Evolutionary conservation across 2,797 vertebrate genomes (phyloP).

Genomic region (Tenualosa ilisha): DNA sequence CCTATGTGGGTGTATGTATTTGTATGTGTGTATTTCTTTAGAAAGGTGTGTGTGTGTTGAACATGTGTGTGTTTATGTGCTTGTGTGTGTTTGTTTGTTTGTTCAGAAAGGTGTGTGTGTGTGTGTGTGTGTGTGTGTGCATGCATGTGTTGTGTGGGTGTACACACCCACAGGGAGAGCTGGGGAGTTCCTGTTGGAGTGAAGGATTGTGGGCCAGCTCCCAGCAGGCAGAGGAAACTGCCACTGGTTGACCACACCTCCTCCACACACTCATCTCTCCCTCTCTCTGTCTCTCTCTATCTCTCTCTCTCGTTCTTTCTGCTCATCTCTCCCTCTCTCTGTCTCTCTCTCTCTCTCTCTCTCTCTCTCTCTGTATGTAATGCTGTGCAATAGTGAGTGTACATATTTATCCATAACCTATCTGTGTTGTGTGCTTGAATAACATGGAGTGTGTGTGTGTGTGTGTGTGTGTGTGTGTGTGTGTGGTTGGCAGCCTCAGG

Average conservation of each 20-base stretch:
- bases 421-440: background rate
- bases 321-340: too few species aligned
- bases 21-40: too few species aligned
- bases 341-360: background rate
- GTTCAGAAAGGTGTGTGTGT: background rate
- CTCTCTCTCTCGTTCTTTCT: too few species aligned
- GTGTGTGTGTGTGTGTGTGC: background rate
- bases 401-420: background rate
- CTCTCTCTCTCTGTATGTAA: background rate
- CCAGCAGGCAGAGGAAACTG: background rate
- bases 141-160: constrained; percentile 3
- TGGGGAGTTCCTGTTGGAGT: background rate
- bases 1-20: too few species aligned
- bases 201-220: background rate
- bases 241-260: background rate
- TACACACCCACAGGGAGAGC: background rate
- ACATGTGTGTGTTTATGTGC: background rate
- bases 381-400: background rate
- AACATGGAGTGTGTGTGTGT: background rate
- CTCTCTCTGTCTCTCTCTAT: too few species aligned
- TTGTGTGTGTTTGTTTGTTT: constrained; percentile 5
- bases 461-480: background rate
- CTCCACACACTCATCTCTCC: background rate
- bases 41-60: background rate
- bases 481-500: background rate